A percentile compares a stretch with the other conserved stretches of the same genome.
These are phyloP conservation scores for Patiria miniata DNA, from an alignment of 35 echinoderm and acorn worm species.

Conservation along the genomic window DNA sequence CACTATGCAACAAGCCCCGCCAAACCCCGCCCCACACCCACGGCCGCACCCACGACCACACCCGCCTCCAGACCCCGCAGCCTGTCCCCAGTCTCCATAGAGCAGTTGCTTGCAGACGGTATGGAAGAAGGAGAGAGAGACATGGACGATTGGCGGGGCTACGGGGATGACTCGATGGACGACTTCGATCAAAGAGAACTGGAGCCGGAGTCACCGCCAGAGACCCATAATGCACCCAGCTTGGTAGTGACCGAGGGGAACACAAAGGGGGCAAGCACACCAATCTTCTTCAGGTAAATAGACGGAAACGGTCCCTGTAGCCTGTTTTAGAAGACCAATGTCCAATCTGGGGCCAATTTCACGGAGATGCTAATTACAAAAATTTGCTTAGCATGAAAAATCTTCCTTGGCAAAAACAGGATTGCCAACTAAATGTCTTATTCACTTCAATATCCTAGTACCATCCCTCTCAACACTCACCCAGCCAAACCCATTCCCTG, in stretches of 20 bases:
- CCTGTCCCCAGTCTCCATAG: not conserved
- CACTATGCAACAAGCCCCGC: constrained; percentile 11
- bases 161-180: not conserved
- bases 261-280: constrained; percentile 33
- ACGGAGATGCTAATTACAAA: too few species aligned
- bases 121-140: constrained; percentile 1
- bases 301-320: not conserved
- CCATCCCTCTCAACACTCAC: too few species aligned
- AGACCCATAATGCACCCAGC: constrained; percentile 15
- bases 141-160: not conserved
- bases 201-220: not conserved
- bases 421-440: too few species aligned
- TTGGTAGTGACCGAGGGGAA: not conserved
- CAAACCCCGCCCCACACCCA: not conserved
- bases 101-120: constrained; percentile 7
- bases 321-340: too few species aligned
- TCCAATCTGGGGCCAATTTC: too few species aligned
- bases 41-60: not conserved
- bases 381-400: too few species aligned
- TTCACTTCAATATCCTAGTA: too few species aligned
- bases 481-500: too few species aligned
- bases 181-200: not conserved
- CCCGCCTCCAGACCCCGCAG: not conserved
- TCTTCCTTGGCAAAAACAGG: too few species aligned
- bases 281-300: constrained; percentile 74